Evolutionary conservation across 2,113 vertebrate species (phyloP).

Genomic region (Rynchops niger): DNA sequence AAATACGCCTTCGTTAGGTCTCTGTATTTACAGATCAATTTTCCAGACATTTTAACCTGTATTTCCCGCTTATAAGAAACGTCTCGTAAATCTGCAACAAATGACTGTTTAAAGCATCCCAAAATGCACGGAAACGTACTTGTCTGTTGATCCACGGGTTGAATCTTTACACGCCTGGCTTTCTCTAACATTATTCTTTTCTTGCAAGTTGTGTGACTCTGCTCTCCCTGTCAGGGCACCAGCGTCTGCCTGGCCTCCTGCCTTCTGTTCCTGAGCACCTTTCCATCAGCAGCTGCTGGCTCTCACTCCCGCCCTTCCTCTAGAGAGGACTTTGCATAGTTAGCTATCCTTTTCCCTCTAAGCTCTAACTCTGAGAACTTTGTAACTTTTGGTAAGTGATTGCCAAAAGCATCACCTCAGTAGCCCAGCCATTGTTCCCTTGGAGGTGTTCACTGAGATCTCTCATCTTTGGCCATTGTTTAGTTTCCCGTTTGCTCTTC

Average conservation of each 20-base stretch:
- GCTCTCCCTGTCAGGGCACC: background rate
- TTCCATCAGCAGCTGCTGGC: background rate
- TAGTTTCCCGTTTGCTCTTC: slow-evolving; percentile 27
- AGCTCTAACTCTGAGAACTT: background rate
- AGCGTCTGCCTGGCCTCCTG: background rate
- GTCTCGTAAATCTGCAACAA: background rate
- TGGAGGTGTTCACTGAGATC: background rate
- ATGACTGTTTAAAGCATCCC: background rate
- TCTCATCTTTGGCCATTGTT: background rate
- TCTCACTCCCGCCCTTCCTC: background rate
- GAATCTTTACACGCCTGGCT: background rate
- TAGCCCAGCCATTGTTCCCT: background rate
- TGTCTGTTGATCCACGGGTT: background rate
- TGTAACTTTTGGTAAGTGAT: background rate
- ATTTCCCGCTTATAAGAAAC: background rate
- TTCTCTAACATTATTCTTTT: background rate
- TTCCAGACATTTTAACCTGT: background rate
- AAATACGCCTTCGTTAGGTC: background rate
- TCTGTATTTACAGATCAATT: background rate
- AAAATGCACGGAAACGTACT: background rate
- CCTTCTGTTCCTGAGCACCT: background rate
- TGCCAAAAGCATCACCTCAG: background rate
- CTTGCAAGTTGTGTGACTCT: background rate
- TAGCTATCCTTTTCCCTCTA: background rate
- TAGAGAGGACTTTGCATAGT: background rate